These are phyloP conservation scores for Oreocharis arfaki DNA, from an alignment of 2,113 vertebrate genomes.

Conservation along the genomic window DNA sequence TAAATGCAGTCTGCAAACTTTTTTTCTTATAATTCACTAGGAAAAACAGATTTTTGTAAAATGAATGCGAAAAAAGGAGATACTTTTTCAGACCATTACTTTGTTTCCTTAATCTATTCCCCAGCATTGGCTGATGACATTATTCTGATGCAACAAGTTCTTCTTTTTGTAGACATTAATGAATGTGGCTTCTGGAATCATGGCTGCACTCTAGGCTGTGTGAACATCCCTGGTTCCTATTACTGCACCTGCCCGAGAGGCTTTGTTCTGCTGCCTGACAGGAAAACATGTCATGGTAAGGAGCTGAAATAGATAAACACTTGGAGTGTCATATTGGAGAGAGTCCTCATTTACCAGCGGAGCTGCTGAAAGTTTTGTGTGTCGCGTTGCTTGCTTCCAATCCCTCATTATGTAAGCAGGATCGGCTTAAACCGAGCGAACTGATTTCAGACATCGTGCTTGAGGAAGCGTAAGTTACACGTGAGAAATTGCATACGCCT, in stretches of 20 bases:
- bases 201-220: conserved; percentile 91
- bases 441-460: neutral
- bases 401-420: neutral
- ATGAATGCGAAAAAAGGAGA: neutral
- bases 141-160: neutral
- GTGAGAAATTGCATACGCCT: neutral
- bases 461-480: neutral
- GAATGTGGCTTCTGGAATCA: conserved; percentile 92
- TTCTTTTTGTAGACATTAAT: conserved; percentile 81
- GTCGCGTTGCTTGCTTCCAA: neutral
- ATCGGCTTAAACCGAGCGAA: neutral
- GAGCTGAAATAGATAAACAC: neutral
- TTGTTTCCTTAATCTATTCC: neutral
- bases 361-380: neutral
- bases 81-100: neutral
- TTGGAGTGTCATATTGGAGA: neutral
- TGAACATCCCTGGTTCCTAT: conserved; percentile 90
- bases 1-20: neutral
- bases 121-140: rapidly evolving
- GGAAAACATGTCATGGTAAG: conserved; percentile 86
- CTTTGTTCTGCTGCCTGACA: conserved; percentile 85
- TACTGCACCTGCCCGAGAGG: conserved; percentile 90
- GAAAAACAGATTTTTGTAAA: neutral
- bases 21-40: neutral
- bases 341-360: neutral